Base-by-base conservation (phyloP, 2,888 invertebrate genomes). In the Agriotes lineatus region DNA sequence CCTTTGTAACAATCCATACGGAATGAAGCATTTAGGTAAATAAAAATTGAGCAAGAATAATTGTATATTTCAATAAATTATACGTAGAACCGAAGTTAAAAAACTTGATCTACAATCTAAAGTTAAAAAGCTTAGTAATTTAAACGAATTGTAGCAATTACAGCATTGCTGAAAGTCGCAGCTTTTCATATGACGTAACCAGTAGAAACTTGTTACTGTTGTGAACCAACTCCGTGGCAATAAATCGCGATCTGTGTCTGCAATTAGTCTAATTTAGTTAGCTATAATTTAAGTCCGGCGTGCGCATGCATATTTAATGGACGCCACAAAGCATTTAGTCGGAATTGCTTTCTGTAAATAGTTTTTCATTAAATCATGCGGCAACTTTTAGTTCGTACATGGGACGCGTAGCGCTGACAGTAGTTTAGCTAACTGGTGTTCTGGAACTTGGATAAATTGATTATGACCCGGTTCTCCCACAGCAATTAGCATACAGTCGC, bases 371-470 rank as follows among this genome's bases (percentile, higher is more conserved):
- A 42, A 42, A 42, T 42, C 16, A 42, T 14, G 5, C 16, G 1
- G 14, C 5, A 42, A 42, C 42, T 42, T 42, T 42, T 18, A 42
- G 42, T 42, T 5, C 18, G 42, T 16, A 42, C 14, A 42, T 16
- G 5, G 37, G 37, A 14, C 12, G 16, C 14, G 6, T 14, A 42
- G 16, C 9, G 16, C 14, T 25, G 25, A 25, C 25, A 7, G 25
- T 25, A 25, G 25, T 25, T 25, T 9, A 42, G 42, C 16, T 18
- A 42, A 14, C 14, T 42, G 18, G 14, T 16, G 42, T 42, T 42
- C 16, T 19, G 12, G 7, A 48, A 48, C 48, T 48, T 48, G 48
- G 22, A n/a, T 48, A 48, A 48, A 48, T 48, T 25, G 22, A 48
- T 48, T 48, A 48, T 22, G 22, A 1, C 45, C 19, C 9, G 18